Evolutionary conservation across 2,888 invertebrate species (phyloP).

Genomic region (Stenichneumon culpator): DNA sequence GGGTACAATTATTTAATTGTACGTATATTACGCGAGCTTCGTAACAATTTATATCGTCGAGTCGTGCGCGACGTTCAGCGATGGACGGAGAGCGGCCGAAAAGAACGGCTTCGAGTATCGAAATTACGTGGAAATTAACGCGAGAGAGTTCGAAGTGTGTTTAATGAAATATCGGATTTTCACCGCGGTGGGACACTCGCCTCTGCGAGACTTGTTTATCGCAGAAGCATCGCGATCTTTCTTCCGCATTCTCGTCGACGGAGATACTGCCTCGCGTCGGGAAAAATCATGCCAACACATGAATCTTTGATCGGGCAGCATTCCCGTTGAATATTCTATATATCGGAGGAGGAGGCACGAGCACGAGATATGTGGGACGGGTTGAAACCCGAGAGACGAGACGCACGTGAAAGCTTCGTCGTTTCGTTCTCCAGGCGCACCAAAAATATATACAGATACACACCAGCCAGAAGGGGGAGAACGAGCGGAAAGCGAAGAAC

Average conservation of each 20-base stretch:
- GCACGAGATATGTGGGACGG: conserved; percentile 40
- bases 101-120: conserved; percentile 16
- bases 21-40: conserved; percentile 71
- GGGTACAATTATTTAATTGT: conserved; percentile 77
- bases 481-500: background rate
- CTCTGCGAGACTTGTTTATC: background rate
- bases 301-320: conserved; percentile 45
- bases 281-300: conserved; percentile 51
- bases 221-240: background rate
- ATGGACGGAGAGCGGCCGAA: conserved; percentile 20
- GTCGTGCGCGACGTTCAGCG: conserved; percentile 44
- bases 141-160: conserved; percentile 19
- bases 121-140: conserved; percentile 2
- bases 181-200: background rate
- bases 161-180: conserved; percentile 1
- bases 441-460: background rate
- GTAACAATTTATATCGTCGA: conserved; percentile 70
- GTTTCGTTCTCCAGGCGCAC: background rate
- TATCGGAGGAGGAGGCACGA: conserved; percentile 19
- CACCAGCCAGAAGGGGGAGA: background rate
- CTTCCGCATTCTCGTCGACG: conserved; percentile 31
- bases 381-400: conserved; percentile 24
- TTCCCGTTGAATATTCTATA: conserved; percentile 56
- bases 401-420: conserved; percentile 35
- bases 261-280: background rate